Base-by-base conservation (phyloP, 2,888 invertebrate species). In the Parascotia fuliginaria region DNA sequence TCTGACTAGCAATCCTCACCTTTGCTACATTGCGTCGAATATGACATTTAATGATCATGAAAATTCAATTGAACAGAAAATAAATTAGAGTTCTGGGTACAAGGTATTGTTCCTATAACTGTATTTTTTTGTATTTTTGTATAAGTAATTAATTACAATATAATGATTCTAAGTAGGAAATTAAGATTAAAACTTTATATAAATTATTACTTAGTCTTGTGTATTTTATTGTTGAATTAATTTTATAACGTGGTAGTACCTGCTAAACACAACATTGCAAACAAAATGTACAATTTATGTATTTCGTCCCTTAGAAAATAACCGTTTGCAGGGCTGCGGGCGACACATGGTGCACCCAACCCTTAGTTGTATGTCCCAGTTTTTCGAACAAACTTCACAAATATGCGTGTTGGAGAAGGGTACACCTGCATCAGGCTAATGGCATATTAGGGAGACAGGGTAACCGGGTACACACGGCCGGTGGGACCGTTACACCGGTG, bases 381-480 rank as follows among this genome's bases (percentile, higher is more conserved):
- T 67, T 67, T 67, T 69, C 45, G 73, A 66, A 73, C 67, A 77
- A 85, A 87, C 74, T 87, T 85, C 70, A 74, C 84, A 85, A 86
- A 85, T 85, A 86, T 82, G 80, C 78, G 77, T 73, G 65, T 65
- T 69, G 59, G 76, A 81, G 84, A 88, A 84, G 88, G 88, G 89
- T 88, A 79, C 73, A 89, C 87, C 88, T 87, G 87, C 84, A 87
- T 87, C 83, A 79, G 75, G 52, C 62, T 89, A 87, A 89, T 89
- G 86, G 84, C 79, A 83, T 84, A 88, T 89, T 87, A 87, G 81
- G 83, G 80, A 81, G 77, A 78, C 67, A 73, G 77, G 74, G 76
- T 83, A 77, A 65, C 39, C 1, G 40, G 43, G 40, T 34, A 69
- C 71, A 68, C 67, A 59, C 57, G 64, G 59, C 55, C 69, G 66